Conservation (phyloP, 1,140 invertebrate species). For the Bombus waltoni region DNA sequence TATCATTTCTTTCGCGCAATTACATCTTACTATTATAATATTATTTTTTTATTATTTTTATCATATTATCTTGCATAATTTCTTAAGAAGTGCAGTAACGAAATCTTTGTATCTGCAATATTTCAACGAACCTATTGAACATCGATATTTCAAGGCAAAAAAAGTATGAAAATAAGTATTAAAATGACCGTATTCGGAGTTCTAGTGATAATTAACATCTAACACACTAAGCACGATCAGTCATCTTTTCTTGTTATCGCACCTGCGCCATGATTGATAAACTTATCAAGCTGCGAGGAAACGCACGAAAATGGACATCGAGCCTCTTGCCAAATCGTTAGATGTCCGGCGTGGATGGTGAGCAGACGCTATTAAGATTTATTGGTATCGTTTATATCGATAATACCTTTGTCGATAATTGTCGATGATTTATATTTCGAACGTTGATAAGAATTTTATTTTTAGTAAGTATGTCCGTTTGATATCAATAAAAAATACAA, state of each 20-base stretch:
- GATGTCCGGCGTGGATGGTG: constrained; percentile 39
- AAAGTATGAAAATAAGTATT: background rate
- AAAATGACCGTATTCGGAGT: background rate
- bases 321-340: background rate
- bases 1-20: background rate
- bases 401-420: background rate
- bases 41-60: background rate
- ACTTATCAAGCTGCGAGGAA: constrained; percentile 2
- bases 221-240: background rate
- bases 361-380: background rate
- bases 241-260: background rate
- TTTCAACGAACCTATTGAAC: too few species aligned
- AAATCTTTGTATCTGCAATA: too few species aligned
- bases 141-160: background rate
- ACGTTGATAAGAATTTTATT: background rate
- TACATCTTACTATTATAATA: too few species aligned
- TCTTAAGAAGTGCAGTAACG: background rate
- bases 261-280: constrained; percentile 36
- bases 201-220: constrained; percentile 7
- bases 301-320: background rate
- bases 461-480: background rate
- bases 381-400: background rate
- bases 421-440: background rate
- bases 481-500: background rate
- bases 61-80: background rate